Evolutionary conservation across 2,888 invertebrate species (phyloP), one percentile per base, ranked within the genome.

Genomic region (Neocrepidodera transversa): DNA sequence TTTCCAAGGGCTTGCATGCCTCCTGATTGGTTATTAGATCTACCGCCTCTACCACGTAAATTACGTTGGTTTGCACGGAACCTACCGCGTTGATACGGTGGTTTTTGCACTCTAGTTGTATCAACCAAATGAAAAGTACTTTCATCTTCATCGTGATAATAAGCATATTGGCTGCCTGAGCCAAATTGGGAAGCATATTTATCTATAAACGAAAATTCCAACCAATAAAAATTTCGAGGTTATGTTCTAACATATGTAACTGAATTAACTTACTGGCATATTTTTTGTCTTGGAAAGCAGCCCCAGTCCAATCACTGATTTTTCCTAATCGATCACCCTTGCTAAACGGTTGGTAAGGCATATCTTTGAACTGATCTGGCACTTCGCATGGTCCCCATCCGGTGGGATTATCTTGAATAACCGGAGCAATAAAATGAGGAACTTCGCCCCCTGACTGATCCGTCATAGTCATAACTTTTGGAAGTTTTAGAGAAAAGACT

Each of bases 261-360:
- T 20, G 18, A 10, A 32, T 35, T 53, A 6, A 84, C 89, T 85
- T 82, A 92, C 92, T 93, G 68, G 92, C 88, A 79, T 95, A 95
- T 82, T 97, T 92, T 72, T 96, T 93, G 76, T 99, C 97, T 74
- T 93, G 93, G 71, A 90, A 91, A 1, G 91, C 89, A 3, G 93
- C 91, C 58, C 95, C 93, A 52, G 97, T 97, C 99, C 99, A 99
- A 78, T 99, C 99, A 74, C 97, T 95, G 72, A 97, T 97, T 86
- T 98, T 98, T 71, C 99, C 99, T 67, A 99, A 85, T 70, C 97
- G 90, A 81, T 99, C 98, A 62, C 95, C 95, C 82, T 99, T 99
- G 70, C 97, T 96, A 80, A 97, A 99, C 35, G 97, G 97, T 82
- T 99, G 98, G 81, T 98, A 99, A 7, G 98, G 98, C 89, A 97